A percentile compares a stretch with the other conserved stretches of the same genome.
Evolutionary conservation across 2,888 invertebrate species (phyloP).

Genomic region (Drosophila stalkeri): DNA sequence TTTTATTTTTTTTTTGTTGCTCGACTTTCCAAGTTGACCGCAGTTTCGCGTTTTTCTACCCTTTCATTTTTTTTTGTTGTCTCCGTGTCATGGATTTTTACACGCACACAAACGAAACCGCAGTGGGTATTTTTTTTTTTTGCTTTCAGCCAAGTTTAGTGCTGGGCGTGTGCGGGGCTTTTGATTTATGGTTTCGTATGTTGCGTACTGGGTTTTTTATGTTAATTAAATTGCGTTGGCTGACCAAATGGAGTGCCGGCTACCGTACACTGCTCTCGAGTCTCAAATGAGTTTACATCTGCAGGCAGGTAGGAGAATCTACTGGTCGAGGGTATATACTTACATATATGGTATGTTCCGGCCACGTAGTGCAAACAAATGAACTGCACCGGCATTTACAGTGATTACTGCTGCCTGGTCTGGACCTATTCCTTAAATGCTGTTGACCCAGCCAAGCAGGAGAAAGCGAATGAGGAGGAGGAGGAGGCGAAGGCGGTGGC

Average conservation of each 20-base stretch:
- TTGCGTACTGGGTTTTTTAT: slow-evolving; percentile 67
- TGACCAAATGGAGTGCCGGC: slow-evolving; percentile 20
- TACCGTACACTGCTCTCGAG: slow-evolving; percentile 5
- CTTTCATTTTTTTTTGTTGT: slow-evolving; percentile 22
- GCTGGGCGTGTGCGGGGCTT: slow-evolving; percentile 58
- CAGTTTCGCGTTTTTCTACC: slow-evolving; percentile 2
- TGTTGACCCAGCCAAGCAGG: slow-evolving; percentile 64
- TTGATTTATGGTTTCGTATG: slow-evolving; percentile 72
- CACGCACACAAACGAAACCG: slow-evolving; percentile 17
- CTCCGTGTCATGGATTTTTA: slow-evolving; percentile 8
- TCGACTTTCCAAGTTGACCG: not conserved
- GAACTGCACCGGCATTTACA: slow-evolving; percentile 55
- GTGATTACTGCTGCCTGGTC: slow-evolving; percentile 45
- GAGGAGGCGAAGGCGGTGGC: not conserved
- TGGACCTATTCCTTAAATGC: slow-evolving; percentile 47
- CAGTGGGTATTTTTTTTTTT: slow-evolving; percentile 20
- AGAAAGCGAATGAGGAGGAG: not conserved
- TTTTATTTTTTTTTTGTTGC: not conserved
- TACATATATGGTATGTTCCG: slow-evolving; percentile 8
- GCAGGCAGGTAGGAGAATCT: not conserved
- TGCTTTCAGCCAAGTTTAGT: slow-evolving; percentile 32
- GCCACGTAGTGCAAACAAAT: slow-evolving; percentile 42
- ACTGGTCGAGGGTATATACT: not conserved
- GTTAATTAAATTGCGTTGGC: slow-evolving; percentile 73
- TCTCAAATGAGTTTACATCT: slow-evolving; percentile 10